Base-by-base conservation (phyloP, 1,140 invertebrate genomes). In the Agrypnia vestita region DNA sequence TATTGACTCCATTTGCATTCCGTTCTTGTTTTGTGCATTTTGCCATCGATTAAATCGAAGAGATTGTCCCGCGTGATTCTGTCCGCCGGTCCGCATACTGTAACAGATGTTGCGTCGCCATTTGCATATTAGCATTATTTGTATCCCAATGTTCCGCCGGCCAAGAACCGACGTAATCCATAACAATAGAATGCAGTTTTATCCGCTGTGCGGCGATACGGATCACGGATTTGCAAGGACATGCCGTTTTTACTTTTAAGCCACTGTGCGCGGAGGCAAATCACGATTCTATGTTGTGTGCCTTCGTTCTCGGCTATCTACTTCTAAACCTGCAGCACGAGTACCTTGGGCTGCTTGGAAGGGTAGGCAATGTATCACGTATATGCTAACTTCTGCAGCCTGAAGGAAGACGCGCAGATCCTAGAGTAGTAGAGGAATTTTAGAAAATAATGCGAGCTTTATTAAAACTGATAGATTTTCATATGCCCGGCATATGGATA, bases 41-140 rank as follows among this genome's bases (percentile, higher is more conserved):
- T 12, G 46, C 62, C 13, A 19, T 71, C 46, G 67, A 71, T 71
- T 71, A 71, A 71, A 71, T 71, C 67, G 51, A 71, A 71, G 67
- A 71, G 67, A 71, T 71, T 49, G 67, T 71, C 67, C 67, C 47
- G 67, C 67, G 47, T 71, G 67, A 71, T 71, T 71, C 67, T 64
- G 64, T 71, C 62, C 62, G 43, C 15, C 25, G 67, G 15, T 17
- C 15, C 49, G 47, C 47, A 51, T 71, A 73, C 73, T 76, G 43
- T 47, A 76, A 76, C 73, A 76, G 73, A 76, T 76, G 73, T 76
- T 76, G 56, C 44, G 56, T 76, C 73, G 59, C 55, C 56, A 82
- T 82, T 82, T 82, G 78, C 81, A 82, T 82, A 79, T 74, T 82
- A 79, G 81, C 81, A 82, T 71, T 71, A 71, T 82, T 62, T 71